Evolutionary conservation across 1,140 invertebrate species (phyloP).

Genomic region (Anthonomus grandis): DNA sequence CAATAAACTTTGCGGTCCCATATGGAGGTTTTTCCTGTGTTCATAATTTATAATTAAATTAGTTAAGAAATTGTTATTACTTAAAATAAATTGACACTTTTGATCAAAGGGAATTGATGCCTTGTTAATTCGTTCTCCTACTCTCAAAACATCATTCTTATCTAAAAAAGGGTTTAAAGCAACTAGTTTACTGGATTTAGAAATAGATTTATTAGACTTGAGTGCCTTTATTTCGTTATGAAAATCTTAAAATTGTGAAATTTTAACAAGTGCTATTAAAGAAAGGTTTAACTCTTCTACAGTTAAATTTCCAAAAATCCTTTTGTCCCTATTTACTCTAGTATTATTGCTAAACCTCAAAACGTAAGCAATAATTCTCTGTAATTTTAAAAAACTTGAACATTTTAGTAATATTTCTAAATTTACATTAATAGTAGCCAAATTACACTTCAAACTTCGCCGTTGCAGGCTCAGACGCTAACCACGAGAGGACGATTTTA

Average conservation of each 20-base stretch:
- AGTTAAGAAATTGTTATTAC: not conserved
- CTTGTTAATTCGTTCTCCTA: constrained; percentile 33
- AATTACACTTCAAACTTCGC: constrained; percentile 1
- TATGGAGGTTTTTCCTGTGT: not conserved
- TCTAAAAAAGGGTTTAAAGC: not conserved
- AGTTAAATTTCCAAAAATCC: not conserved
- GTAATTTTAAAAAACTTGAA: constrained; percentile 34
- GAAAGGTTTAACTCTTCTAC: not conserved
- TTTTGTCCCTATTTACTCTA: not conserved
- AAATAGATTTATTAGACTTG: not conserved
- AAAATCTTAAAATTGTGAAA: not conserved
- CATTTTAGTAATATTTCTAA: constrained; percentile 26
- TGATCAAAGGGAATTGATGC: constrained; percentile 14
- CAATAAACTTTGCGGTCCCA: constrained; percentile 6
- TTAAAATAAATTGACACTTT: constrained; percentile 3
- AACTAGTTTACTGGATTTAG: not conserved
- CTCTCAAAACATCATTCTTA: not conserved
- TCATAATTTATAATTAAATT: constrained; percentile 5
- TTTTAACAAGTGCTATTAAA: not conserved
- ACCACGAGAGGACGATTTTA: not conserved
- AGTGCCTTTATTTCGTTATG: not conserved
- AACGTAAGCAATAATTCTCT: constrained; percentile 40
- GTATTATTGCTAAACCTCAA: constrained; percentile 26
- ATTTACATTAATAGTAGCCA: constrained; percentile 44
- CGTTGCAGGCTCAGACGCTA: not conserved